Evolutionary conservation across 2,888 invertebrate species (phyloP), one percentile per base, ranked within the genome.

Genomic region (Agrochola lychnidis): DNA sequence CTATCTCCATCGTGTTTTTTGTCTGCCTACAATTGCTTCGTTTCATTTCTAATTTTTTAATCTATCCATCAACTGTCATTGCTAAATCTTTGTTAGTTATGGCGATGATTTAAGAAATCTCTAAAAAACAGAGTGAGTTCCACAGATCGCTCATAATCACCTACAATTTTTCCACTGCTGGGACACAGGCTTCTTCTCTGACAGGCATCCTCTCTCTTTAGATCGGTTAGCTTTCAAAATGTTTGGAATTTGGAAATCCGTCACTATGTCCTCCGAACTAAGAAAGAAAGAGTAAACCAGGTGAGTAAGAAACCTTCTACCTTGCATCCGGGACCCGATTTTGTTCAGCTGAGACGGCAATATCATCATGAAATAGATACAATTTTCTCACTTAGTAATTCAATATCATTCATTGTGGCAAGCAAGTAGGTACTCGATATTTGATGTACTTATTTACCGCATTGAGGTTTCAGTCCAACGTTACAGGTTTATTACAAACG

Each of bases 401-500:
- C 16, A 36, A 51, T 70, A 57, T 45, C 6, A n/a, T 51, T n/a
- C 1, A 30, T 12, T 76, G 63, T 69, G 57, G 45, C 30, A 53
- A 70, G 30, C 6, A 42, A 76, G 40, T 4, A 22, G 22, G 48
- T 69, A 69, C 22, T 76, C 19, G 40, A 30, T 40, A 64, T 76
- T 66, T 30, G 45, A 36, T 9, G 40, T 51, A 57, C 12, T 45
- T 40, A 25, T 56, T 9, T 25, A 14, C 45, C 56, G 22, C 64
- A 30, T 6, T 76, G 80, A 59, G 76, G 76, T 76, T 69, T 51
- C 6, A 30, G 5, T 61, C 1, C n/a, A 67, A 78, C 62, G 56
- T 68, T 64, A 22, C 63, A 70, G 19, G 57, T 78, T 66, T 48
- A 61, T 79, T 53, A 53, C 63, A 56, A 69, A 69, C 51, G 40